These are phyloP conservation scores for Drosophila anceps DNA, from an alignment of 2,888 invertebrate species.

Conservation along the genomic window DNA sequence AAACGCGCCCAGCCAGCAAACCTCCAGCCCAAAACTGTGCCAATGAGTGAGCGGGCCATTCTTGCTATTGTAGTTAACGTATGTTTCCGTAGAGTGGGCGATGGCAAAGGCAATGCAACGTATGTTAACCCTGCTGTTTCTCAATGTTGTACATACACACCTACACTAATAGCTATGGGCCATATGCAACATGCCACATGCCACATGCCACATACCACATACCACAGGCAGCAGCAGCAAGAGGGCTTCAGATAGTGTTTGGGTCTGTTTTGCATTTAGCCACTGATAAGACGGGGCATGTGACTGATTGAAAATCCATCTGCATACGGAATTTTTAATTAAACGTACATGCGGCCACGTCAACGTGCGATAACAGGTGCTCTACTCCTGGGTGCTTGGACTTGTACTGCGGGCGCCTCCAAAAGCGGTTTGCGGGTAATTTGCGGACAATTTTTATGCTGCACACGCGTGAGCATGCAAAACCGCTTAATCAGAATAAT, in stretches of 20 bases:
- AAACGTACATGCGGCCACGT: conserved; percentile 46
- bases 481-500: conserved; percentile 55
- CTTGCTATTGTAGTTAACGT: conserved; percentile 8
- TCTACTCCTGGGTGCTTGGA: neutral
- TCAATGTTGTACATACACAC: conserved; percentile 23
- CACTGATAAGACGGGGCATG: conserved; percentile 52
- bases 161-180: conserved; percentile 1
- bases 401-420: conserved; percentile 29
- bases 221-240: conserved; percentile 4
- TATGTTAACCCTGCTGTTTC: conserved; percentile 32
- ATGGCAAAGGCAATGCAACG: conserved; percentile 33
- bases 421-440: conserved; percentile 68
- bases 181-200: neutral
- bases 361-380: conserved; percentile 30
- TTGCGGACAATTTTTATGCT: conserved; percentile 57
- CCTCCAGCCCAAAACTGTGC: conserved; percentile 50
- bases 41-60: conserved; percentile 62
- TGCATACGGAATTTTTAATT: conserved; percentile 69
- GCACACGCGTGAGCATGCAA: conserved; percentile 32
- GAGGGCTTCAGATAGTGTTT: conserved; percentile 25
- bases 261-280: conserved; percentile 50
- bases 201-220: conserved; percentile 9
- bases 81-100: conserved; percentile 35
- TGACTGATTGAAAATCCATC: conserved; percentile 73
- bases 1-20: neutral